Base-by-base conservation (phyloP, 2,797 vertebrate genomes). In the Siniperca undulata region DNA sequence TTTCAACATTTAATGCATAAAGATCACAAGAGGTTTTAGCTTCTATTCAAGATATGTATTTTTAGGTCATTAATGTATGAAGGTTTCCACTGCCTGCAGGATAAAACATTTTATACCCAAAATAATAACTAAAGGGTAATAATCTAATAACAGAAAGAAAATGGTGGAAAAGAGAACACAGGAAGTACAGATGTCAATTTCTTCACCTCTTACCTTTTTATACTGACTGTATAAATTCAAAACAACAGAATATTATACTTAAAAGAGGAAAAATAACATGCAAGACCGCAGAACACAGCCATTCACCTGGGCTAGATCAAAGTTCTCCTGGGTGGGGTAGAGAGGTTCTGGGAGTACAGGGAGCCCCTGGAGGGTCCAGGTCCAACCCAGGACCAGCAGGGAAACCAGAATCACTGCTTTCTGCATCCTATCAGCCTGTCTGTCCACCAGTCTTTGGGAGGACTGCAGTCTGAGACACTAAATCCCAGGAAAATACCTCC, bases 241-340 rank as follows among this genome's bases (percentile, higher is more conserved):
- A 73, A n/a, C 2, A 0, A 44, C 1, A 44, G 14, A 60, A 24
- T 20, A 46, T 17, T 22, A 13, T 3, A 69, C 1, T 30, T 4
- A 11, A 42, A 65, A 17, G 9, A 66, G 7, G 5, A 11, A 65
- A 24, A 46, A 61, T 59, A 59, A 53, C 42, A 40, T 34, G 36
- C 11, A 24, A 24, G 5, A 46, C 11, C 12, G 7, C 24, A 50
- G 11, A 24, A 19, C 27, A 50, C 5, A 34, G 6, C 7, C 10
- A 71, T 90, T 97, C 95, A 99, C 98, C 97, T 60, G 88, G 19
- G 86, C 74, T 52, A 96, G 38, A 34, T 96, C 86, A 66, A 99
- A 98, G 91, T 97, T 97, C 94, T 98, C 97, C 90, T 99, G 97
- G 13, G 95, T 95, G 72, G 95, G 86, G 81, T 96, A 94, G 8